Base-by-base conservation (phyloP, 1,140 invertebrate genomes). In the Oryzaephilus surinamensis region DNA sequence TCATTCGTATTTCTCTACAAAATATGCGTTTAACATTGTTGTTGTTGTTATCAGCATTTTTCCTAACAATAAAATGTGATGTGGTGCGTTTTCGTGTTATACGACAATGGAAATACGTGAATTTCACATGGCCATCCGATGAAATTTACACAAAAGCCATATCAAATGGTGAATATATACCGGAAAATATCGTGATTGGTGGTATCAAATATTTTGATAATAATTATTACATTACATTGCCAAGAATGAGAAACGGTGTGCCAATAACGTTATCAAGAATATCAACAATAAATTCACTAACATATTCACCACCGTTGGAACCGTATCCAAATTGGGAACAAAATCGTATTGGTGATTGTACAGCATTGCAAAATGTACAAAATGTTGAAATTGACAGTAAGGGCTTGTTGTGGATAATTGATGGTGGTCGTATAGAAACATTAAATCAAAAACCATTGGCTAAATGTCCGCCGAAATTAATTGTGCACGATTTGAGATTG, bases 301-400 rank as follows among this genome's bases (percentile, higher is more conserved):
- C 10, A n/a, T 57, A 66, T 12, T 76, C 74, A 0, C 68, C 52
- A 46, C 81, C 79, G 0, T 45, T 84, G 16, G 63, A 69, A 11
- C 73, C 81, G 0, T 84, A 72, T 52, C 81, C 81, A n/a, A 74
- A 62, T 31, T 84, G 79, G 79, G 63, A 62, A 1, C 72, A 73
- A 62, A 81, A 84, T 53, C 55, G 61, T 4, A 16, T 77, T 1
- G 75, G 71, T 0, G 62, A 73, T 20, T 84, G 81, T 55, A 57
- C 52, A 2, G 68, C 74, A 1, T 64, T 84, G 17, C 81, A 83
- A 48, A 76, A 76, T 43, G 78, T 82, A 4, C 77, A 81, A 52
- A 76, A 74, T 48, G 63, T 82, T 38, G 78, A 81, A 56, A 76
- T 82, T 13, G 79, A 82, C 0, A 12, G 15, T 14, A 64, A 68